Evolutionary conservation across 2,113 vertebrate species (phyloP).

Genomic region (Eurypyga helias): DNA sequence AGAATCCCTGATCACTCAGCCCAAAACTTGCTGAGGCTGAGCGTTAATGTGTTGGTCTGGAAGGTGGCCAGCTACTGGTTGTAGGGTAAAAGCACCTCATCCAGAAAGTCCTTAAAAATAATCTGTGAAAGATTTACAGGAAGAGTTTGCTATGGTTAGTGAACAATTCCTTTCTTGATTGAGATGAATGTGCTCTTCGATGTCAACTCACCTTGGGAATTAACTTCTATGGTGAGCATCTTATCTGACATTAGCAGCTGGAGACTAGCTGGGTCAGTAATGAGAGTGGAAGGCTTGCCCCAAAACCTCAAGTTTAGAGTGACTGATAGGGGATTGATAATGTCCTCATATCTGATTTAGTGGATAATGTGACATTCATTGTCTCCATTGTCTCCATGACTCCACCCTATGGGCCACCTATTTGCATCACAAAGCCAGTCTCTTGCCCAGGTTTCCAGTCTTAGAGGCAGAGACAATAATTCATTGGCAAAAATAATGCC

Average conservation of each 20-base stretch:
- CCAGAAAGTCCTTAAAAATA: neutral
- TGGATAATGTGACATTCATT: neutral
- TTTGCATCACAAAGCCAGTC: neutral
- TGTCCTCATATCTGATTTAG: neutral
- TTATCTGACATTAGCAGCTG: neutral
- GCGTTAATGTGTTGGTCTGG: neutral
- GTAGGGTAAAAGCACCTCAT: neutral
- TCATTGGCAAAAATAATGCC: neutral
- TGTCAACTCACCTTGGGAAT: neutral
- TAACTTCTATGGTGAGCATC: neutral
- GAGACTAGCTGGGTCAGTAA: neutral
- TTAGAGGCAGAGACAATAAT: neutral
- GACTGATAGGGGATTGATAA: neutral
- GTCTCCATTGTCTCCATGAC: neutral
- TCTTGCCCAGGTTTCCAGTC: neutral
- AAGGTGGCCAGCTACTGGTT: neutral
- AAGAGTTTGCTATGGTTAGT: neutral
- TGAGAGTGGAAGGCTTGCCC: neutral
- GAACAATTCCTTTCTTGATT: neutral
- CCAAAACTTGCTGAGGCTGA: accelerated
- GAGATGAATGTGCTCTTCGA: neutral
- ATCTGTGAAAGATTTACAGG: neutral
- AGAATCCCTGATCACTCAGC: neutral
- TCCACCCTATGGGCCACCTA: neutral
- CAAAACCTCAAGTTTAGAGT: neutral